Conservation (phyloP, 2,888 invertebrate species). For the Patella ulyssiponensis region DNA sequence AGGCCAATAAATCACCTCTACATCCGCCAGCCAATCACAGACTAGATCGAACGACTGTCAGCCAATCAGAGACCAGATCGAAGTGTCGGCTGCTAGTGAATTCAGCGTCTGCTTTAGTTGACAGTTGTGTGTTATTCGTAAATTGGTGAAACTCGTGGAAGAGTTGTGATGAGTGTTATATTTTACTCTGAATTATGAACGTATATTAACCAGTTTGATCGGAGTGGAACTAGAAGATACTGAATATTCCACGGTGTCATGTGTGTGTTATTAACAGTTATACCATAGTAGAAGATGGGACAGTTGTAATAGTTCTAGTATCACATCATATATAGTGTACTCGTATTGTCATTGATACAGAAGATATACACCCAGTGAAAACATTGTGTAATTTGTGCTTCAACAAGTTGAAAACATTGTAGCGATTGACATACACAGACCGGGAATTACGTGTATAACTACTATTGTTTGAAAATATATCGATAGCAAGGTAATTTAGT, state of each 20-base stretch:
- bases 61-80: slow-evolving; percentile 1
- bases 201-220: not conserved
- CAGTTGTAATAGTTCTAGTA: too few species aligned
- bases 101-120: slow-evolving; percentile 3
- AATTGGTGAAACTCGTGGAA: not conserved
- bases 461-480: too few species aligned
- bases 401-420: too few species aligned
- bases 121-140: not conserved
- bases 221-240: not conserved
- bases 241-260: not conserved
- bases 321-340: too few species aligned
- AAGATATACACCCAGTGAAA: too few species aligned
- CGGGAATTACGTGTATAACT: too few species aligned
- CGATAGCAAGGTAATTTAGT: too few species aligned
- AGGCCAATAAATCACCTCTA: slow-evolving; percentile 7
- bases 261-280: not conserved
- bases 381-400: too few species aligned
- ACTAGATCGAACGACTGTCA: slow-evolving; percentile 18
- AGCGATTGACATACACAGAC: too few species aligned
- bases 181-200: not conserved
- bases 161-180: not conserved
- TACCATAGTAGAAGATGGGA: too few species aligned
- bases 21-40: slow-evolving; percentile 21
- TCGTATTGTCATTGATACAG: too few species aligned
- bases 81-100: slow-evolving; percentile 6